Conservation (phyloP, 2,888 invertebrate species). For the Spialia ferax region DNA sequence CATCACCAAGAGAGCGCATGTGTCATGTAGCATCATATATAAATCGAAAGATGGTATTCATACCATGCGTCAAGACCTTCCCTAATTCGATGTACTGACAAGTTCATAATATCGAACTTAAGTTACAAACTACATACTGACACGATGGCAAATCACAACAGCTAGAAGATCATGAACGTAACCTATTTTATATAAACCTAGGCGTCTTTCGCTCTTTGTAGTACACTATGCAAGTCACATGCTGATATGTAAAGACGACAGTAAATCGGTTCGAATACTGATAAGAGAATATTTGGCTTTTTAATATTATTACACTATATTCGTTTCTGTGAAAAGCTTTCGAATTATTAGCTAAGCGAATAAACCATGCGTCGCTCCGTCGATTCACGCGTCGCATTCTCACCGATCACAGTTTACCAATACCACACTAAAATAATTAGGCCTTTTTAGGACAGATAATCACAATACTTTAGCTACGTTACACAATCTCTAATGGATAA, state of each 20-base stretch:
- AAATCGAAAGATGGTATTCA: constrained; percentile 57
- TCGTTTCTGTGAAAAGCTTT: constrained; percentile 63
- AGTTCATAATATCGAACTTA: constrained; percentile 70
- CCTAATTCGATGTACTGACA: constrained; percentile 82
- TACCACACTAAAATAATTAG: constrained; percentile 85
- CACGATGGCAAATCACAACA: constrained; percentile 73
- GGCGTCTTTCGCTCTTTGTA: constrained; percentile 68
- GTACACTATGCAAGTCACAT: constrained; percentile 81
- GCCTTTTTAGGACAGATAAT: constrained; percentile 85
- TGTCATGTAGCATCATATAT: constrained; percentile 58
- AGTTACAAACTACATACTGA: constrained; percentile 57
- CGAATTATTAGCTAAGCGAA: constrained; percentile 60
- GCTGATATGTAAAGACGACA: constrained; percentile 84
- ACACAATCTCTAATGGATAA: constrained; percentile 68
- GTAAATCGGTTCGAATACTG: constrained; percentile 79
- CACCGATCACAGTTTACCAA: constrained; percentile 79
- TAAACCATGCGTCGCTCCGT: constrained; percentile 52
- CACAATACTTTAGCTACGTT: constrained; percentile 76
- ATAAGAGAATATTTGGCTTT: constrained; percentile 72
- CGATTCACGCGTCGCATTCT: constrained; percentile 58
- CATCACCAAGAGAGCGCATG: constrained; percentile 52
- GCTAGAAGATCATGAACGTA: constrained; percentile 68
- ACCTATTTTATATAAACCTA: constrained; percentile 56
- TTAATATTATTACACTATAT: constrained; percentile 42
- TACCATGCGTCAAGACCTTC: constrained; percentile 50